Evolutionary conservation across 2,113 vertebrate genomes (phyloP).

Genomic region (Esox niger): DNA sequence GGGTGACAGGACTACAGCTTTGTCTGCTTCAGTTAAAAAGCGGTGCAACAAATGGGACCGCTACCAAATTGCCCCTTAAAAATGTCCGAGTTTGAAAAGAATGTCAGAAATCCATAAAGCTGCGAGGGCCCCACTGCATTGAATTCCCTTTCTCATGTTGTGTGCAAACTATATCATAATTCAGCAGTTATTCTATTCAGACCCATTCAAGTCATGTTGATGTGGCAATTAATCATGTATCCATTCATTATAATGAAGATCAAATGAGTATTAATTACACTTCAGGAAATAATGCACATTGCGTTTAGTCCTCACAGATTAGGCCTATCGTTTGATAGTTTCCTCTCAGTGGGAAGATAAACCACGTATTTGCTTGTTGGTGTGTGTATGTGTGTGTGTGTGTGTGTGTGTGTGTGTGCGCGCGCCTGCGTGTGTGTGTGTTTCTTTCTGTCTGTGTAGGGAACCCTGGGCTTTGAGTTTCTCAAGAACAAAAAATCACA

Average conservation of each 20-base stretch:
- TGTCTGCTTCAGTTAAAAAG: constrained; percentile 76
- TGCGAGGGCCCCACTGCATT: constrained; percentile 23
- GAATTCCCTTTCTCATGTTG: constrained; percentile 26
- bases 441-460: neutral
- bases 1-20: constrained; percentile 78
- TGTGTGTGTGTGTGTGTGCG: constrained; percentile 22
- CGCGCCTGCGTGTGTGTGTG: too few species aligned
- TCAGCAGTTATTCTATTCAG: constrained; percentile 51
- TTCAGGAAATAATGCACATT: neutral
- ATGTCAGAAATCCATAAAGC: constrained; percentile 58
- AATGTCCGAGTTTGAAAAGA: constrained; percentile 58
- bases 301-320: neutral
- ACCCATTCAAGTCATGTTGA: constrained; percentile 52
- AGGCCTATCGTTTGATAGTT: neutral
- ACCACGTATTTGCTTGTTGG: neutral
- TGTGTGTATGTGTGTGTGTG: constrained; percentile 17
- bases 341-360: constrained; percentile 5
- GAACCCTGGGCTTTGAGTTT: constrained; percentile 32
- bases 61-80: constrained; percentile 72
- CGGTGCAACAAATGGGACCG: constrained; percentile 74
- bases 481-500: constrained; percentile 62
- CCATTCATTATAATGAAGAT: constrained; percentile 53
- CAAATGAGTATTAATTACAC: constrained; percentile 15
- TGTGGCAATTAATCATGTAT: constrained; percentile 60
- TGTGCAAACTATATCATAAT: constrained; percentile 37